Evolutionary conservation across 1,140 invertebrate species (phyloP), one percentile per base, ranked within the genome.

Genomic region (Hyles euphorbiae): DNA sequence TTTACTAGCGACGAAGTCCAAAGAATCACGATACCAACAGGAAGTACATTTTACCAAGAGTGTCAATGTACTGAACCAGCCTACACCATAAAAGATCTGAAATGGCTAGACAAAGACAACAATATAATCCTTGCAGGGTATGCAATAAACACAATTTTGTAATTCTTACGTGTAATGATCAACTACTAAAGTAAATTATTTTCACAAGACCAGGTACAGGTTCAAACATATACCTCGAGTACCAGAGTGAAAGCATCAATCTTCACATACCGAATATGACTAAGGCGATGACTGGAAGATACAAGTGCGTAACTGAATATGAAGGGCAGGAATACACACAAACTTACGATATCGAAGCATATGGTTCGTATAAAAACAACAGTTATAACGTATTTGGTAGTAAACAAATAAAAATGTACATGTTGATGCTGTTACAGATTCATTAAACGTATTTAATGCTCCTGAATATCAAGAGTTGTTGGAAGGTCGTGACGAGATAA

Each of bases 141-240:
- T 58, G 61, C 51, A 45, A 47, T 53, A 34, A 33, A 47, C 36
- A 10, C 11, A 48, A 12, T 11, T 48, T 48, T n/a, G n/a, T 3
- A 6, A 12, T 48, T n/a, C 6, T 48, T 48, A 12, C 47, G 6
- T 48, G 11, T 3, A 48, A 46, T 11, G n/a, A n/a, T 22, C n/a
- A 57, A 64, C 56, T 65, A 63, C 69, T 77, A 74, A 80, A 75
- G 65, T 74, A 68, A 78, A 78, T 76, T 85, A 65, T 75, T 87
- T 81, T 72, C 66, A 78, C 70, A 87, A 87, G 84, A 85, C 79
- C 79, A 87, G 82, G 81, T 83, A 80, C 72, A 67, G 72, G 72
- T 70, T 69, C 74, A 53, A 81, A 78, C 44, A 62, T 84, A 33
- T 82, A 78, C 65, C 72, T 53, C 66, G 53, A 67, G 48, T 32